phyloP scores from a whole-genome alignment of 2,888 invertebrate species.

The Isotomurus palustris region DNA sequence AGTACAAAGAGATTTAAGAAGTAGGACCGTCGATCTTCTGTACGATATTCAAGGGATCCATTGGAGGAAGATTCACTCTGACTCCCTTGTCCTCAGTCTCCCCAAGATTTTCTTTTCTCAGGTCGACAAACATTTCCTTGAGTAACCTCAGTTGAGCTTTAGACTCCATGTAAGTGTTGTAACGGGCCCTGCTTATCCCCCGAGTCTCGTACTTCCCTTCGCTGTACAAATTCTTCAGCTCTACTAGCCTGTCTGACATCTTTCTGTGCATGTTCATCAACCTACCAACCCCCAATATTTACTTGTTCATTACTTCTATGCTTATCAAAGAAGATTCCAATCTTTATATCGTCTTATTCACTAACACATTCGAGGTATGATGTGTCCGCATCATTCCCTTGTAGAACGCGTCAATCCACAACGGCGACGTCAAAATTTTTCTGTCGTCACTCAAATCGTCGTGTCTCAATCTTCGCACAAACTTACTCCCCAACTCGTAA shows the following conservation, averaged over 20 bases:
- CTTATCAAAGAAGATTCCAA: neutral
- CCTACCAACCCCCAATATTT: constrained; percentile 13
- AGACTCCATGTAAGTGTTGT: constrained; percentile 34
- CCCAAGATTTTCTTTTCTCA: too few species aligned
- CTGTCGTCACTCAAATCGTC: constrained; percentile 37
- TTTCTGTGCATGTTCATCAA: constrained; percentile 41
- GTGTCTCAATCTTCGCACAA: constrained; percentile 36
- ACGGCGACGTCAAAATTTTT: constrained; percentile 33
- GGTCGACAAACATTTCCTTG: constrained; percentile 32
- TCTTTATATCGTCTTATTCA: neutral
- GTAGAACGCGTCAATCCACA: constrained; percentile 42
- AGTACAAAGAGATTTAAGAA: too few species aligned
- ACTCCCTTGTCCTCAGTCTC: neutral
- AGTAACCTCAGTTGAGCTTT: constrained; percentile 38
- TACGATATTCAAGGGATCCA: too few species aligned
- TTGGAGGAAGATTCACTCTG: too few species aligned
- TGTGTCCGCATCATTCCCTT: constrained; percentile 27
- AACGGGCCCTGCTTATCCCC: constrained; percentile 31
- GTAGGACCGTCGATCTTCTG: too few species aligned
- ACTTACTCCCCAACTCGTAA: constrained; percentile 34
- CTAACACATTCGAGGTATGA: constrained; percentile 39
- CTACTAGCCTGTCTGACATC: constrained; percentile 35
- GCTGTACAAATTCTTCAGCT: constrained; percentile 21
- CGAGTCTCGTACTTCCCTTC: constrained; percentile 20
- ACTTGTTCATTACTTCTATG: neutral